Evolutionary conservation across 2,888 invertebrate genomes (phyloP).

Genomic region (Proisotoma minuta): DNA sequence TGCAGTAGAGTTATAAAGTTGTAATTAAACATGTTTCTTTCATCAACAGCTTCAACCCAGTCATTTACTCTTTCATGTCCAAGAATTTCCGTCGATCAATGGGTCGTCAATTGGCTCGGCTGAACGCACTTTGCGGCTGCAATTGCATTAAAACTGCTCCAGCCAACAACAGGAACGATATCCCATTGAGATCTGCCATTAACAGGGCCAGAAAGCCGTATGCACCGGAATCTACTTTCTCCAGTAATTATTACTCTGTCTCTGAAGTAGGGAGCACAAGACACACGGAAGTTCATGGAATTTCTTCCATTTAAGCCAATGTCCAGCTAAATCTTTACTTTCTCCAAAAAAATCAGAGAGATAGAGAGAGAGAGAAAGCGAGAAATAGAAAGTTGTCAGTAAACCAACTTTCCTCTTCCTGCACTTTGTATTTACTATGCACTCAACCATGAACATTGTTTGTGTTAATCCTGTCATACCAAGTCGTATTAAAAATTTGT

Average conservation of each 20-base stretch:
- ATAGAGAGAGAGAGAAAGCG: too few species aligned
- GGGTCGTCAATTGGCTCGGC: conserved; percentile 46
- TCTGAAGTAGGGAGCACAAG: conserved; percentile 38
- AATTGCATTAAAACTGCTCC: conserved; percentile 29
- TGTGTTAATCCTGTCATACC: too few species aligned
- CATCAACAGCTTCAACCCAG: conserved; percentile 50
- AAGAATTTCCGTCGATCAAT: conserved; percentile 50
- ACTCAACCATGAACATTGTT: too few species aligned
- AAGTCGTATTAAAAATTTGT: too few species aligned
- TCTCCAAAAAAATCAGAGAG: background rate
- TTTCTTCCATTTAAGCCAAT: conserved; percentile 42
- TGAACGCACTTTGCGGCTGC: conserved; percentile 40
- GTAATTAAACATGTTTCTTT: too few species aligned
- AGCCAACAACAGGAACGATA: conserved; percentile 27
- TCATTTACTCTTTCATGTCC: conserved; percentile 52
- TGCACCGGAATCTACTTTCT: conserved; percentile 37
- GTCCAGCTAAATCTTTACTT: conserved; percentile 6
- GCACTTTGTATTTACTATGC: too few species aligned
- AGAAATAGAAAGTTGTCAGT: too few species aligned
- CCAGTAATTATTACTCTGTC: conserved; percentile 40
- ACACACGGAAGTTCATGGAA: conserved; percentile 42
- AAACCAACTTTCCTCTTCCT: too few species aligned
- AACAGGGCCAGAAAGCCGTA: conserved; percentile 26
- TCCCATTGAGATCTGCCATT: conserved; percentile 36
- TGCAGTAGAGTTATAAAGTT: too few species aligned